Percentiles rank a stretch among this genome's conserved stretches.
These are phyloP conservation scores for Vulpes vulpes DNA, from an alignment of 2,113 vertebrate genomes.

Conservation along the genomic window DNA sequence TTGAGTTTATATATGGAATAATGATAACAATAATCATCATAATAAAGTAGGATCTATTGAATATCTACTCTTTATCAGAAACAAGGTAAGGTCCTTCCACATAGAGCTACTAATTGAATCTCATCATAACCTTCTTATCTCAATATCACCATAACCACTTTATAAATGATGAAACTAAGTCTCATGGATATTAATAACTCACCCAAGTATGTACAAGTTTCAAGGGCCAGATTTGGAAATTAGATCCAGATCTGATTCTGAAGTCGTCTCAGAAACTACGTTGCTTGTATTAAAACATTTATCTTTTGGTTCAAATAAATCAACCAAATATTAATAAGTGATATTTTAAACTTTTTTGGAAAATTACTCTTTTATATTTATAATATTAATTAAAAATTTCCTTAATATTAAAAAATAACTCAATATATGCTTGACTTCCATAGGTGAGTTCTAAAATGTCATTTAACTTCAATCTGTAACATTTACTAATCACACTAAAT, in stretches of 20 bases:
- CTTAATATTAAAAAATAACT: neutral
- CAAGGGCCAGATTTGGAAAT: neutral
- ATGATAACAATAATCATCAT: neutral
- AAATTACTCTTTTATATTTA: conserved; percentile 28
- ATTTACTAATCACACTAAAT: neutral
- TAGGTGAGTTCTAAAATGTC: neutral
- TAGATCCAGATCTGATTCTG: neutral
- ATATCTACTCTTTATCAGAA: neutral
- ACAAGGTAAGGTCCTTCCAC: neutral
- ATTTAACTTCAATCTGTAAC: neutral
- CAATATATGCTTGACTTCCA: neutral
- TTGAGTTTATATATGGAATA: neutral
- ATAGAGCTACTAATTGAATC: neutral
- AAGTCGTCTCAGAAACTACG: neutral
- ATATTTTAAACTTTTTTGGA: neutral
- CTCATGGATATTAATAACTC: neutral
- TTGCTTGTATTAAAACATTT: neutral
- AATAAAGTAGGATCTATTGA: neutral
- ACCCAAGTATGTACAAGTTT: neutral
- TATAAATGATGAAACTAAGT: neutral
- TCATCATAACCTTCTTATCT: neutral
- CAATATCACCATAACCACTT: neutral
- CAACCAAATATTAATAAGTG: conserved; percentile 37
- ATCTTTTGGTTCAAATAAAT: conserved; percentile 16
- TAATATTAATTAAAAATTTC: neutral